Base-by-base conservation (phyloP, 2,113 vertebrate species). In the Dissostichus mawsoni region DNA sequence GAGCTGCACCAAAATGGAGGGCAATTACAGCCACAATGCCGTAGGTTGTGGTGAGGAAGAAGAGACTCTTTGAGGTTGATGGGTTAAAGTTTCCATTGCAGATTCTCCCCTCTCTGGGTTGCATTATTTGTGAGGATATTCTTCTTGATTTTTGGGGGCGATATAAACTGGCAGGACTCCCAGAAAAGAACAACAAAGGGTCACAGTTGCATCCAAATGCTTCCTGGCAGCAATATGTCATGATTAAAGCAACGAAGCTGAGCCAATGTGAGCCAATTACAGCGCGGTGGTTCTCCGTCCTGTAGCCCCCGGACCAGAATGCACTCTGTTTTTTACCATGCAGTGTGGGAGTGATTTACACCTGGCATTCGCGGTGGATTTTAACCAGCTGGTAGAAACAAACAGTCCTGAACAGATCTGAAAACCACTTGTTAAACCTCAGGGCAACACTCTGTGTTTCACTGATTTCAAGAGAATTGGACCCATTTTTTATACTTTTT, bases 191-290 rank as follows among this genome's bases (percentile, higher is more conserved):
- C 68, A 90, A 85, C 87, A 86, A 87, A 90, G 71, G 82, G 83
- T 87, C 84, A 89, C 84, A 85, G 74, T 78, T 72, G 84, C 90
- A 88, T 89, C 77, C 87, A 85, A 76, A 81, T 72, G 85, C 91
- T 89, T 89, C 77, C 87, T 90, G 90, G 89, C 81, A 83, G 84
- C 77, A 67, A 65, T 50, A 20, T 77, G 63, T 72, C 71, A 44
- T 87, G 86, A 90, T 90, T 88, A 89, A 87, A 84, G 74, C 76
- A 44, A 61, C 44, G 56, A 82, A 73, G 76, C 76, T 5, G 74
- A 84, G 83, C 80, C 80, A 86, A 83, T 79, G 2, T 72, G 18
- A 67, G 76, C 71, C 87, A 88, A 83, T 81, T 73, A 82, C 61
- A 78, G 81, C 77, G 50, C 23, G 23, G 67, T 47, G 72, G 33